A percentile compares a stretch with the other conserved stretches of the same genome.
These are phyloP conservation scores for Scaeva pyrastri DNA, from an alignment of 2,888 invertebrate genomes.

Conservation along the genomic window DNA sequence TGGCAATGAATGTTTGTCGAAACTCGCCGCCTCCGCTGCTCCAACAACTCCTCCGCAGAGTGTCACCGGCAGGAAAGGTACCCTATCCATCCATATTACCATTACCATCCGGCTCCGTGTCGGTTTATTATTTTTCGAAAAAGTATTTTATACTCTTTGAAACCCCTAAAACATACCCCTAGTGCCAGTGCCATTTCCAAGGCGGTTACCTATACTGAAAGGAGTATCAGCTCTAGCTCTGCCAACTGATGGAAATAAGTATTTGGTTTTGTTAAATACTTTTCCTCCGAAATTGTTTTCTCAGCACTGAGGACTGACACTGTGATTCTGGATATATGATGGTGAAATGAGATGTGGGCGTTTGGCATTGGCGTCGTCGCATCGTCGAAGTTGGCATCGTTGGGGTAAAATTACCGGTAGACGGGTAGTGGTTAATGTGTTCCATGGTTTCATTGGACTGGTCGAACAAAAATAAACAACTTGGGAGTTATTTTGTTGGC, in stretches of 20 bases:
- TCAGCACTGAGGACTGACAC: constrained; percentile 21
- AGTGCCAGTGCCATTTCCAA: background rate
- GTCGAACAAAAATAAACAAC: constrained; percentile 53
- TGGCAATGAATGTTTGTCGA: constrained; percentile 74
- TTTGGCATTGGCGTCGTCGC: no score
- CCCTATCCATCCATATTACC: background rate
- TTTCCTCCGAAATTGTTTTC: constrained; percentile 70
- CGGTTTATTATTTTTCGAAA: constrained; percentile 70
- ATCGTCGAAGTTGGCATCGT: no score
- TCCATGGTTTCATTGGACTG: constrained; percentile 34
- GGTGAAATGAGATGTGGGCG: background rate
- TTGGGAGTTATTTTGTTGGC: constrained; percentile 54
- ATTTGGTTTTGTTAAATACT: constrained; percentile 75
- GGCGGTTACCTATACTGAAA: constrained; percentile 12
- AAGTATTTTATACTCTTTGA: constrained; percentile 27
- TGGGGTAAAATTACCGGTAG: constrained; percentile 12
- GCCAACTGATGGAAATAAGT: constrained; percentile 58
- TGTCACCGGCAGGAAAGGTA: constrained; percentile 60
- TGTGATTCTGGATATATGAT: constrained; percentile 15
- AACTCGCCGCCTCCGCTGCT: background rate
- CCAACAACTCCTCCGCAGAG: constrained; percentile 24
- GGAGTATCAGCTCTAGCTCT: constrained; percentile 34
- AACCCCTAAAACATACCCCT: constrained; percentile 3
- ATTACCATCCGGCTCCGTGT: background rate
- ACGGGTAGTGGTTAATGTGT: constrained; percentile 9